These are phyloP conservation scores for Sternotherus odoratus DNA, from an alignment of 2,797 vertebrate species.

Conservation along the genomic window DNA sequence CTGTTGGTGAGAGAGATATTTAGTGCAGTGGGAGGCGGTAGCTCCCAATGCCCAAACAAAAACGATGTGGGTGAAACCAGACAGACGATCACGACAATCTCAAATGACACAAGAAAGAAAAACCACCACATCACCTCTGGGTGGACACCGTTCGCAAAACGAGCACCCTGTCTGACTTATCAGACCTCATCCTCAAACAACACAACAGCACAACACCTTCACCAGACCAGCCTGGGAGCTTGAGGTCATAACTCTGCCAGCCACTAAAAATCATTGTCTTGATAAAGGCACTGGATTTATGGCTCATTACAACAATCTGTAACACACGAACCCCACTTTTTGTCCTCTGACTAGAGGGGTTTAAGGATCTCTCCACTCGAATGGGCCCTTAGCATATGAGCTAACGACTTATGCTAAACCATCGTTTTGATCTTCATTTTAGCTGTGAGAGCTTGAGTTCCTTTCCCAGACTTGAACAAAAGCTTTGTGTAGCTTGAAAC, in stretches of 20 bases:
- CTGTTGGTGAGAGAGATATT: not conserved
- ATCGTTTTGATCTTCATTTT: not conserved
- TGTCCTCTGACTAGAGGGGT: not conserved
- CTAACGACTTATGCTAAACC: not conserved
- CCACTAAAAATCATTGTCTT: not conserved
- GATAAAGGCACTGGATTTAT: not conserved
- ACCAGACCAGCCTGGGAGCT: not conserved
- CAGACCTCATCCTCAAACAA: not conserved
- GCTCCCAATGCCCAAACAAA: not conserved
- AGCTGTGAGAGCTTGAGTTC: not conserved
- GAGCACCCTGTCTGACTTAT: not conserved
- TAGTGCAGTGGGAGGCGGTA: not conserved
- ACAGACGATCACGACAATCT: not conserved
- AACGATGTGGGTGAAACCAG: not conserved
- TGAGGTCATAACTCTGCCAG: not conserved
- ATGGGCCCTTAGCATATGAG: not conserved
- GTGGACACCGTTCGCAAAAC: not conserved
- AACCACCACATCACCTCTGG: not conserved
- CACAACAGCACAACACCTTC: not conserved
- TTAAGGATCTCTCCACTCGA: not conserved
- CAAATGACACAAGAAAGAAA: not conserved
- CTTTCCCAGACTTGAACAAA: not conserved
- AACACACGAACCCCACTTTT: not conserved
- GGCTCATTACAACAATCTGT: not conserved
- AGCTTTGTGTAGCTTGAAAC: not conserved